Conservation (phyloP, 2,888 invertebrate genomes). For the Stenoptilia bipunctidactyla region DNA sequence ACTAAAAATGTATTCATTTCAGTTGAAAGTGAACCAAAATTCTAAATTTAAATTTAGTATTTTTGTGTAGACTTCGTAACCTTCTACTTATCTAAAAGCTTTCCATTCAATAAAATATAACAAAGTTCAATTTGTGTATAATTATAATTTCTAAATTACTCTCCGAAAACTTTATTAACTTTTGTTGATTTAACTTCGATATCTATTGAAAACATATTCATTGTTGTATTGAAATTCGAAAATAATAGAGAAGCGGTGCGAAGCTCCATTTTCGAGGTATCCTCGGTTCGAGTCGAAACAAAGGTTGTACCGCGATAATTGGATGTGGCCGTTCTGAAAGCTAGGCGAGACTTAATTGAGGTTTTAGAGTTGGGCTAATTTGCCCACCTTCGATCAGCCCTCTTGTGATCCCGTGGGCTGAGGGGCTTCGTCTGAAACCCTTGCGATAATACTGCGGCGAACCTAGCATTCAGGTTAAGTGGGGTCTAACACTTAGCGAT, state of each 20-base stretch:
- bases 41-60: too few relatives aligned
- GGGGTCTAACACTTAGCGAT: slow-evolving; percentile 38
- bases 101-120: slow-evolving; percentile 2
- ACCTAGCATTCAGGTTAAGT: slow-evolving; percentile 35
- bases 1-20: neutral
- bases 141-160: neutral
- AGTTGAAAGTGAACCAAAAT: too few relatives aligned
- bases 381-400: slow-evolving; percentile 62
- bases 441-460: slow-evolving; percentile 31
- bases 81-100: too few relatives aligned
- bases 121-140: neutral
- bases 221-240: slow-evolving; percentile 3
- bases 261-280: slow-evolving; percentile 29
- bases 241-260: neutral
- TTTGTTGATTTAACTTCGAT: neutral
- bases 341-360: slow-evolving; percentile 71
- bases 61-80: too few relatives aligned
- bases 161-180: neutral
- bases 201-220: slow-evolving; percentile 12
- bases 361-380: slow-evolving; percentile 69
- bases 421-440: slow-evolving; percentile 18
- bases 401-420: slow-evolving; percentile 23
- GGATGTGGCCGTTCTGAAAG: slow-evolving; percentile 65
- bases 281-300: slow-evolving; percentile 46
- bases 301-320: slow-evolving; percentile 61